These are phyloP conservation scores for Prosapia bicincta DNA, from an alignment of 2,888 invertebrate genomes.

Conservation along the genomic window DNA sequence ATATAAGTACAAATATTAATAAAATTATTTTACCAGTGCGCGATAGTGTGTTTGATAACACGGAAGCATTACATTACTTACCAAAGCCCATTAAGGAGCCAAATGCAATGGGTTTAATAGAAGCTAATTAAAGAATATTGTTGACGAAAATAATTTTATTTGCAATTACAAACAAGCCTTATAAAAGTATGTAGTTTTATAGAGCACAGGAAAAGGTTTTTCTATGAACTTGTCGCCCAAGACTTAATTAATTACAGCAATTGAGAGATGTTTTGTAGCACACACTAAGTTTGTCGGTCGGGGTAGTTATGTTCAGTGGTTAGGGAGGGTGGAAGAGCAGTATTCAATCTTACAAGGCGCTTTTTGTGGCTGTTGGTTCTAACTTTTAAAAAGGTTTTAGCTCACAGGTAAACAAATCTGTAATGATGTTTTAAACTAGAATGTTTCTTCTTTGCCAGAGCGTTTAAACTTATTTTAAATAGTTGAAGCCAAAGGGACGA, in stretches of 20 bases:
- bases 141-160: too few species aligned
- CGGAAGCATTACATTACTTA: too few species aligned
- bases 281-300: not conserved
- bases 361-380: not conserved
- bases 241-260: not conserved
- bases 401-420: not conserved
- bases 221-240: too few species aligned
- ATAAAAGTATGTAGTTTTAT: too few species aligned
- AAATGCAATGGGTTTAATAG: too few species aligned
- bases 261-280: not conserved
- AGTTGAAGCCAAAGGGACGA: not conserved
- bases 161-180: too few species aligned
- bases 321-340: not conserved
- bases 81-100: too few species aligned
- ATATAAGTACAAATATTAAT: too few species aligned
- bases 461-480: not conserved
- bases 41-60: too few species aligned
- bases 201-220: too few species aligned
- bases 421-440: not conserved
- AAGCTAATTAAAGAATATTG: too few species aligned
- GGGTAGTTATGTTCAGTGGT: not conserved
- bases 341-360: not conserved
- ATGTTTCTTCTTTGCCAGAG: not conserved
- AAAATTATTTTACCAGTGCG: too few species aligned
- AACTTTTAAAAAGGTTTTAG: not conserved